phyloP scores from a whole-genome alignment of 2,888 invertebrate species.

The Meloe dianella region DNA sequence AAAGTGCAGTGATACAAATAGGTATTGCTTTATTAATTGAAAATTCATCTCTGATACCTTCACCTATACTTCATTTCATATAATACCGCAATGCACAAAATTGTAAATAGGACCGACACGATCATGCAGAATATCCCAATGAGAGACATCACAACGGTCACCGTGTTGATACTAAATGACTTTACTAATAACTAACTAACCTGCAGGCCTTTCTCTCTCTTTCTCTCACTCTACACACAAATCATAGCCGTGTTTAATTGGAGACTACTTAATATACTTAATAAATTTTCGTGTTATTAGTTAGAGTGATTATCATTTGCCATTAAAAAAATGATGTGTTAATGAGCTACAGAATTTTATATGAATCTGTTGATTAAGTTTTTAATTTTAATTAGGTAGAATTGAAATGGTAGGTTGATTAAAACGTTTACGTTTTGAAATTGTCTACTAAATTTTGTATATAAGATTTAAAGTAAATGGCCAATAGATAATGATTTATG shows the following conservation, averaged over 20 bases:
- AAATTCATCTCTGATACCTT: neutral
- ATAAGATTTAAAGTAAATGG: too few species aligned
- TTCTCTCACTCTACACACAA: neutral
- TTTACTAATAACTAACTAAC: constrained; percentile 25
- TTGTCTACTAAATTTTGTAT: too few species aligned
- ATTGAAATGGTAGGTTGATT: neutral
- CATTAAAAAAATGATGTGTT: neutral
- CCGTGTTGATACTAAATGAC: constrained; percentile 23
- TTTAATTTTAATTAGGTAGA: neutral
- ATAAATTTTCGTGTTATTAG: neutral
- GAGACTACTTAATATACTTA: neutral
- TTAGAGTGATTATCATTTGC: neutral
- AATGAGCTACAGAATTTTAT: neutral
- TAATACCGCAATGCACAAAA: constrained; percentile 32
- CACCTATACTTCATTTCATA: constrained; percentile 19
- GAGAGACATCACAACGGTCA: constrained; percentile 26
- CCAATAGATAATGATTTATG: too few species aligned
- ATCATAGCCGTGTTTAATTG: neutral
- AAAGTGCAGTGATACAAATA: too few species aligned
- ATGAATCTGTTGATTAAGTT: neutral
- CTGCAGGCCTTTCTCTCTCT: constrained; percentile 11
- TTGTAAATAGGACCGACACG: constrained; percentile 21
- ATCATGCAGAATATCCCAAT: constrained; percentile 28
- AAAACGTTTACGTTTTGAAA: neutral
- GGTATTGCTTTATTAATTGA: constrained; percentile 8